phyloP scores from a whole-genome alignment of 2,797 vertebrate genomes.

The Neosalanx taihuensis region DNA sequence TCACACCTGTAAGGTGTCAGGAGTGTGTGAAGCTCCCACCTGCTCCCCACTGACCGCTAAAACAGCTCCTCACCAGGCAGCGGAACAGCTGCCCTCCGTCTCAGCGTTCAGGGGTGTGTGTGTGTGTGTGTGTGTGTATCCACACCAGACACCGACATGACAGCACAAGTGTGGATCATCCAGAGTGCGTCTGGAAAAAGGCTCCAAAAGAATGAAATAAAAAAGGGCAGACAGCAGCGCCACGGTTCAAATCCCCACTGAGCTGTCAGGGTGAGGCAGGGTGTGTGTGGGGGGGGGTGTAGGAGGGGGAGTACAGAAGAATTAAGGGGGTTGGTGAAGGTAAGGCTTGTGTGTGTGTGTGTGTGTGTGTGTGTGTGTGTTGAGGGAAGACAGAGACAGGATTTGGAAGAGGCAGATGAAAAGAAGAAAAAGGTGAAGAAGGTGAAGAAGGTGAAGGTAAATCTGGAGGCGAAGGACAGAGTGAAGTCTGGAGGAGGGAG shows the following conservation, averaged over 20 bases:
- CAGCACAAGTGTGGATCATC: constrained; percentile 32
- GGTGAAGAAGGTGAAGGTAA: too few species aligned
- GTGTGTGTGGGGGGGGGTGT: constrained; percentile 2
- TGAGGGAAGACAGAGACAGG: constrained; percentile 26
- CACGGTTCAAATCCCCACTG: constrained; percentile 50
- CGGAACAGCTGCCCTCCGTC: constrained; percentile 28
- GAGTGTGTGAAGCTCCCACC: constrained; percentile 28
- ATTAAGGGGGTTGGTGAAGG: constrained; percentile 34
- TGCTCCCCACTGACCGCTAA: constrained; percentile 49
- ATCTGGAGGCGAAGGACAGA: not conserved
- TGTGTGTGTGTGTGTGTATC: constrained; percentile 35
- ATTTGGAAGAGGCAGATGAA: constrained; percentile 33
- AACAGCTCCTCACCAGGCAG: constrained; percentile 42
- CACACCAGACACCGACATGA: constrained; percentile 27
- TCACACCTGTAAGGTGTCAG: too few species aligned
- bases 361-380: too few species aligned
- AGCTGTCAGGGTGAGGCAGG: not conserved
- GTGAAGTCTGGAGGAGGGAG: too few species aligned
- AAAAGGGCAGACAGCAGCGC: constrained; percentile 42
- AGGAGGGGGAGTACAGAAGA: not conserved
- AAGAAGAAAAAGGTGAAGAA: constrained; percentile 15
- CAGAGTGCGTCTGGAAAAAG: constrained; percentile 39
- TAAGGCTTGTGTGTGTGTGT: not conserved
- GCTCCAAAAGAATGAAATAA: not conserved
- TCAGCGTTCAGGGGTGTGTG: constrained; percentile 23